phyloP scores from a whole-genome alignment of 2,888 invertebrate species.

The Argyra leucocephala region DNA sequence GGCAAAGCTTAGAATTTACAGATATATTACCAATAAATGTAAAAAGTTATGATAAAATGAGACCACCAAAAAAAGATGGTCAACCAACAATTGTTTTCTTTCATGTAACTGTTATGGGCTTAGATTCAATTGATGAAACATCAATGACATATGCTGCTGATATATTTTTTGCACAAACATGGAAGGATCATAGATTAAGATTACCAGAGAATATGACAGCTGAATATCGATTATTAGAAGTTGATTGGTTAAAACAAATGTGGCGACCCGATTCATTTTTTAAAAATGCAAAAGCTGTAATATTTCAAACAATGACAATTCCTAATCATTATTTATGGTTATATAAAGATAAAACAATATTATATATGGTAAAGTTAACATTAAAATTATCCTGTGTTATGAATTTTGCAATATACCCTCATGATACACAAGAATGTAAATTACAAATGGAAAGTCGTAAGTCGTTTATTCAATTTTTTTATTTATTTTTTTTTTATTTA shows the following conservation, averaged over 20 bases:
- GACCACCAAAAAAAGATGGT: conserved; percentile 82
- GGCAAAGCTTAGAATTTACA: conserved; percentile 63
- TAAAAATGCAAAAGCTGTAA: conserved; percentile 87
- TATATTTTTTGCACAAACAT: conserved; percentile 86
- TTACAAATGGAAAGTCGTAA: conserved; percentile 90
- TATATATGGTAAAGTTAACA: conserved; percentile 79
- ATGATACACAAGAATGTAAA: conserved; percentile 89
- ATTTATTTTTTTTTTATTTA: neutral
- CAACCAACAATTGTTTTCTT: conserved; percentile 81
- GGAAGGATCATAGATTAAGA: conserved; percentile 79
- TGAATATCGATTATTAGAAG: conserved; percentile 77
- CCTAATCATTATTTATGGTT: conserved; percentile 90
- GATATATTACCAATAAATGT: conserved; percentile 80
- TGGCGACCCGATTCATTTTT: conserved; percentile 92
- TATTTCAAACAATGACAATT: conserved; percentile 89
- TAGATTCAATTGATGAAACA: conserved; percentile 91
- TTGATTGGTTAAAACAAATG: conserved; percentile 85
- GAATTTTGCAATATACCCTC: conserved; percentile 90
- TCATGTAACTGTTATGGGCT: conserved; percentile 88
- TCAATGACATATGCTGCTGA: conserved; percentile 92
- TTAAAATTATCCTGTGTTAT: conserved; percentile 82
- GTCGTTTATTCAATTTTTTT: conserved; percentile 35
- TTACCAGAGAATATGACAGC: conserved; percentile 88
- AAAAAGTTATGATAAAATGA: conserved; percentile 83
- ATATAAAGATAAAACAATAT: conserved; percentile 74